Evolutionary conservation across 2,113 vertebrate genomes (phyloP).

Genomic region (Cynocephalus volans): DNA sequence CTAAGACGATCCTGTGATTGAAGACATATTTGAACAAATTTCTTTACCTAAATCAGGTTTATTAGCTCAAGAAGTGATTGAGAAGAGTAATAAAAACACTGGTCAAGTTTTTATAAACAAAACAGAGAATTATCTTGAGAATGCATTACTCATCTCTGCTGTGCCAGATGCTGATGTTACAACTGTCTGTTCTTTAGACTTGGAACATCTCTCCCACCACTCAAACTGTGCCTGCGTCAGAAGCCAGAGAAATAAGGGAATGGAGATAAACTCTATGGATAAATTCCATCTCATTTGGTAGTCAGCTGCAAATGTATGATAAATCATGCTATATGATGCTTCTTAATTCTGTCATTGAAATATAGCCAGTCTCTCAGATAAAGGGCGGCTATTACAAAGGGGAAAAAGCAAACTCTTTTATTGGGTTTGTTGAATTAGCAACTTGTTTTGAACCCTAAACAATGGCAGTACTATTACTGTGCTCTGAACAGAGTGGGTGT

Average conservation of each 20-base stretch:
- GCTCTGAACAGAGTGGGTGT: conserved; percentile 33
- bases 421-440: neutral
- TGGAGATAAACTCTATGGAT: neutral
- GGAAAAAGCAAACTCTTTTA: neutral
- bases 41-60: neutral
- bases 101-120: neutral
- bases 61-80: conserved; percentile 32
- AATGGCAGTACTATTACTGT: neutral
- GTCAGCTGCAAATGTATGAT: neutral
- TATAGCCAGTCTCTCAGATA: neutral
- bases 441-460: conserved; percentile 50
- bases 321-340: neutral
- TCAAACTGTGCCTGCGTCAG: neutral
- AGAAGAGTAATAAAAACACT: conserved; percentile 23
- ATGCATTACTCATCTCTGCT: neutral
- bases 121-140: neutral
- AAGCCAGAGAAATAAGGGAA: neutral
- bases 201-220: neutral
- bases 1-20: conserved; percentile 15
- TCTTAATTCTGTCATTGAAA: neutral
- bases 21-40: neutral
- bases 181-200: neutral
- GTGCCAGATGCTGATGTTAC: neutral
- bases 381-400: neutral
- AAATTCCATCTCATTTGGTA: neutral